Base-by-base conservation (phyloP, 1,140 invertebrate genomes). In the Limonius californicus region DNA sequence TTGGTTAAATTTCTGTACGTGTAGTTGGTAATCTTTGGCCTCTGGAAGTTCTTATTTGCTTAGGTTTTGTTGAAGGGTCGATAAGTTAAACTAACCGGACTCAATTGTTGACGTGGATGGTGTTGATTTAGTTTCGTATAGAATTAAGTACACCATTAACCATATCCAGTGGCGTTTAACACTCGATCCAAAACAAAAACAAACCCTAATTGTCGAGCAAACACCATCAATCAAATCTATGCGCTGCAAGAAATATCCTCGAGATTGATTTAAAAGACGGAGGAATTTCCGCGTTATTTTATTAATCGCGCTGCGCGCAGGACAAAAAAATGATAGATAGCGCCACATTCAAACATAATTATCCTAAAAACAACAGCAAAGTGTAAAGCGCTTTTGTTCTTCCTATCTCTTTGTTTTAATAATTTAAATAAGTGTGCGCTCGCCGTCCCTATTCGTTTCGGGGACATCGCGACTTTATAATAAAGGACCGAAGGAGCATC, bases 291-390 rank as follows among this genome's bases (percentile, higher is more conserved):
- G n/a, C 35, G 35, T 14, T 39, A 39, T 39, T 39, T 39, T 39
- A 39, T 39, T 39, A 39, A 39, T 39, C 35, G 35, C 11, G 2
- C 23, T 4, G 3, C 35, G 2, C n/a, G 45, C 7, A 18, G 20
- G 16, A 50, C 2, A 50, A 6, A 50, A 50, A 18, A 50, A 19
- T 50, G 45, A 50, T 50, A 50, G 16, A 50, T 50, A 50, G 45
- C 20, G 45, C 45, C 16, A 39, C 35, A 39, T 39, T 39, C 35
- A 39, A 27, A 39, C 11, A 39, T 21, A 50, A 50, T 50, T 50
- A 50, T 18, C 45, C 16, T 50, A 50, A 50, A 50, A 50, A 50
- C 45, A 50, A 21, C 45, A 21, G 16, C 45, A 50, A 39, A 39
- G 35, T 39, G 35, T 1, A 39, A 39, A 39, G n/a, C 8, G 4